Conservation (phyloP, 2,113 vertebrate genomes). For the Phalacrocorax pelagicus region DNA sequence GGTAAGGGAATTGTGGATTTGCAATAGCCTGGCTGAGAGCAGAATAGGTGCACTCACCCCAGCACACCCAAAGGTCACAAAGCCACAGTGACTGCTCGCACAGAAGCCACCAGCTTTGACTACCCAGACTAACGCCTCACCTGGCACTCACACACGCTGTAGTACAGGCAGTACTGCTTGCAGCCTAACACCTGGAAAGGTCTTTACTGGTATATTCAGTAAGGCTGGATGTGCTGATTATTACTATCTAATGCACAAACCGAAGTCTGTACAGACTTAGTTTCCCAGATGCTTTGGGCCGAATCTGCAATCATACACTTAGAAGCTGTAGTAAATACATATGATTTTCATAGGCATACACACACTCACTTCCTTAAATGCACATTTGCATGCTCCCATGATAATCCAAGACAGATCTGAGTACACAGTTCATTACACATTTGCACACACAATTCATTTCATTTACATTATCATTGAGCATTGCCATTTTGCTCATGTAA, state of each 20-base stretch:
- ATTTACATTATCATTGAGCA: conserved; percentile 44
- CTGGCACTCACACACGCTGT: neutral
- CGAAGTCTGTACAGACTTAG: neutral
- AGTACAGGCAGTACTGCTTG: neutral
- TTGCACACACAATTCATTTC: conserved; percentile 64
- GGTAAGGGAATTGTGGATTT: neutral
- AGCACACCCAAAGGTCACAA: neutral
- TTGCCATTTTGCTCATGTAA: conserved; percentile 25
- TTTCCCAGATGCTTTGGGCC: neutral
- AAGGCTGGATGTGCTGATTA: neutral
- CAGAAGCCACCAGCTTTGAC: neutral
- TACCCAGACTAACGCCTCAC: neutral
- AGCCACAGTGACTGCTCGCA: neutral
- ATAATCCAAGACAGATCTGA: conserved; percentile 31
- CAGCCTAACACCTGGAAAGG: neutral
- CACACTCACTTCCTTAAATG: neutral
- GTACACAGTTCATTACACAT: conserved; percentile 48
- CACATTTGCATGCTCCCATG: conserved; percentile 1
- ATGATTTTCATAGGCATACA: conserved; percentile 28
- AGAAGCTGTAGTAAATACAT: neutral
- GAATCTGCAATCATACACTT: conserved; percentile 13
- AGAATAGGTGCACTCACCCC: neutral
- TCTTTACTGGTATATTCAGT: neutral
- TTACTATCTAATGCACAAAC: neutral
- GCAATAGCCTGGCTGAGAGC: neutral